These are phyloP conservation scores for Tachina fera DNA, from an alignment of 2,888 invertebrate species.

Conservation along the genomic window DNA sequence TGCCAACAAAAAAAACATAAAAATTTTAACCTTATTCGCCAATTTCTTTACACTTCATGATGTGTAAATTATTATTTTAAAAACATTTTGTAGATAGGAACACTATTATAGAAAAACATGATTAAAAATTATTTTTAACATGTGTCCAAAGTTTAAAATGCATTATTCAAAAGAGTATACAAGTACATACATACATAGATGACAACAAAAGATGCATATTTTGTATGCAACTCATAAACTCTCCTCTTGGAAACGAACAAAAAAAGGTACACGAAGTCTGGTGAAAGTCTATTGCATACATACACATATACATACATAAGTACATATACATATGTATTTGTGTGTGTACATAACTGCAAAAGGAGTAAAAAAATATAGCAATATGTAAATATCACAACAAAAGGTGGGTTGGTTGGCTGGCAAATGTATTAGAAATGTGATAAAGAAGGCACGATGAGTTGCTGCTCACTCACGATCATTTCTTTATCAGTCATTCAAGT, in stretches of 20 bases:
- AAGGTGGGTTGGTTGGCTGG: background rate
- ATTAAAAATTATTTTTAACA: conserved; percentile 13
- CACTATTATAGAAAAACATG: conserved; percentile 9
- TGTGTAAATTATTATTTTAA: conserved; percentile 19
- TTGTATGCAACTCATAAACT: background rate
- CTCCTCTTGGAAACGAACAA: background rate
- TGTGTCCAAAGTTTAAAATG: conserved; percentile 2
- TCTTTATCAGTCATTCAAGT: too few relatives aligned
- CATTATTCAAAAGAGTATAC: conserved; percentile 13
- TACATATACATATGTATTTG: background rate
- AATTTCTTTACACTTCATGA: background rate
- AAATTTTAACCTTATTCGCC: background rate
- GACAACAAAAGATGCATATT: conserved; percentile 22
- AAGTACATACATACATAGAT: background rate
- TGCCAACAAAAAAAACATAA: background rate
- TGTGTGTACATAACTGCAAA: background rate
- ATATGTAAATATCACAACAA: conserved; percentile 27
- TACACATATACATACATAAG: background rate
- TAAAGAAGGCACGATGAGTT: too few relatives aligned
- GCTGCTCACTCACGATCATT: too few relatives aligned
- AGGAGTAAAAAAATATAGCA: conserved; percentile 1
- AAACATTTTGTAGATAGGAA: background rate
- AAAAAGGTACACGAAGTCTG: background rate
- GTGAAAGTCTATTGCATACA: conserved; percentile 6
- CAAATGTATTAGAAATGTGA: background rate